A percentile compares a stretch with the other conserved stretches of the same genome.
Conservation (phyloP, 1,140 invertebrate species). For the Drosophila ambigua region DNA sequence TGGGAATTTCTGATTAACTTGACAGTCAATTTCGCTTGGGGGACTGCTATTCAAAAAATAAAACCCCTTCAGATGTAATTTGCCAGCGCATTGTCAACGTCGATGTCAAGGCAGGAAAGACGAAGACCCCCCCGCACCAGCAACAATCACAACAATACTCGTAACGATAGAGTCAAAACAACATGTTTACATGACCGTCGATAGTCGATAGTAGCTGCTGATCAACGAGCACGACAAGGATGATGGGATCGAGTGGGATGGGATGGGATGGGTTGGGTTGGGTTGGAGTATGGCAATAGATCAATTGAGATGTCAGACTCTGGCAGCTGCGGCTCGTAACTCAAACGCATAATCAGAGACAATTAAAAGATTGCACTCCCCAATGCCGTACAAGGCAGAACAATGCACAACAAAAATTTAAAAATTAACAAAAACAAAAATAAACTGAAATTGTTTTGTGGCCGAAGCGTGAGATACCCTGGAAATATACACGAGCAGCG, state of each 20-base stretch:
- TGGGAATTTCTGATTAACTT: slow-evolving; percentile 59
- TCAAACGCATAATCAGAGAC: slow-evolving; percentile 70
- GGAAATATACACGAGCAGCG: too few species aligned
- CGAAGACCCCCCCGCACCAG: slow-evolving; percentile 1
- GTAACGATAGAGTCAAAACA: slow-evolving; percentile 39
- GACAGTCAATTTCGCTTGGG: slow-evolving; percentile 14
- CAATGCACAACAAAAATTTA: slow-evolving; percentile 37
- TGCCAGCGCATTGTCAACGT: slow-evolving; percentile 39
- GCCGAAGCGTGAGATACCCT: too few species aligned
- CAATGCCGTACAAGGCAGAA: too few species aligned
- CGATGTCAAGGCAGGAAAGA: slow-evolving; percentile 25
- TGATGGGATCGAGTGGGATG: not conserved
- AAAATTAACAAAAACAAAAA: slow-evolving; percentile 40
- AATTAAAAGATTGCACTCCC: slow-evolving; percentile 64
- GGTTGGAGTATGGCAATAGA: slow-evolving; percentile 45
- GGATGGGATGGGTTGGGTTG: not conserved
- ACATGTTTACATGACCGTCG: slow-evolving; percentile 46
- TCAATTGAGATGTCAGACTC: slow-evolving; percentile 70
- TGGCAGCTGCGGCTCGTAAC: slow-evolving; percentile 45
- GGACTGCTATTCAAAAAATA: slow-evolving; percentile 32
- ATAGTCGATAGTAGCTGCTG: slow-evolving; percentile 16
- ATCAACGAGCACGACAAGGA: slow-evolving; percentile 21
- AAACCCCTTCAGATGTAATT: slow-evolving; percentile 27
- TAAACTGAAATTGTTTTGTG: not conserved
- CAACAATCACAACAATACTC: slow-evolving; percentile 11